Evolutionary conservation across 2,113 vertebrate species (phyloP).

Genomic region (Vulpes ferrilata): DNA sequence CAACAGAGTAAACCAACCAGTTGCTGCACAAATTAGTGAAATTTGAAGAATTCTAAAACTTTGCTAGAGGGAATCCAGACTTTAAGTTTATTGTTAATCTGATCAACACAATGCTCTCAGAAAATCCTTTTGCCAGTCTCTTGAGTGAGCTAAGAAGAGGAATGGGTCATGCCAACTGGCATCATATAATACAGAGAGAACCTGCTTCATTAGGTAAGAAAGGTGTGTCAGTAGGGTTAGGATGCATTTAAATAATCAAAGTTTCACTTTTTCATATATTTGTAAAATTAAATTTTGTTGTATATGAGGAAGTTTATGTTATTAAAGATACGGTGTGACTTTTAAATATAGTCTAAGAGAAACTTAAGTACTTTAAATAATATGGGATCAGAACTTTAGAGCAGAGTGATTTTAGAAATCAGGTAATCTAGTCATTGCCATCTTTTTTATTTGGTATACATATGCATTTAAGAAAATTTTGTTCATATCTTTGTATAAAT

Average conservation of each 20-base stretch:
- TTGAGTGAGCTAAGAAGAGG: slow-evolving; percentile 39
- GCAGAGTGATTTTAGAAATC: slow-evolving; percentile 43
- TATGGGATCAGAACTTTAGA: slow-evolving; percentile 13
- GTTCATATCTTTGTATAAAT: not conserved
- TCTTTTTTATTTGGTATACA: not conserved
- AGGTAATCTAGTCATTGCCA: not conserved
- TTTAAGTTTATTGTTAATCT: slow-evolving; percentile 33
- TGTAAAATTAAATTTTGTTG: not conserved
- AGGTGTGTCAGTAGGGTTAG: not conserved
- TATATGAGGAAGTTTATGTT: slow-evolving; percentile 22
- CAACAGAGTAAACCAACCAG: not conserved
- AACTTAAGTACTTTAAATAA: slow-evolving; percentile 29
- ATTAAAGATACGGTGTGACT: not conserved
- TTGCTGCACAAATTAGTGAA: not conserved
- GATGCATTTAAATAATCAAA: slow-evolving; percentile 36
- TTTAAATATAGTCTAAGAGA: slow-evolving; percentile 21
- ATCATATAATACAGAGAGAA: slow-evolving; percentile 31
- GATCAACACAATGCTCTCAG: not conserved
- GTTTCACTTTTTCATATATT: not conserved
- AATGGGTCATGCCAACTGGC: slow-evolving; percentile 1
- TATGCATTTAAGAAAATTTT: not conserved
- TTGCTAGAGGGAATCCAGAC: not conserved
- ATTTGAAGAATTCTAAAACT: slow-evolving; percentile 34
- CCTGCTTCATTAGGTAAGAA: not conserved
- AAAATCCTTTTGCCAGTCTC: not conserved